Percentiles rank a stretch among this genome's conserved stretches.
phyloP scores from a whole-genome alignment of 2,888 invertebrate species.

The Brachypalpus laphriformis region DNA sequence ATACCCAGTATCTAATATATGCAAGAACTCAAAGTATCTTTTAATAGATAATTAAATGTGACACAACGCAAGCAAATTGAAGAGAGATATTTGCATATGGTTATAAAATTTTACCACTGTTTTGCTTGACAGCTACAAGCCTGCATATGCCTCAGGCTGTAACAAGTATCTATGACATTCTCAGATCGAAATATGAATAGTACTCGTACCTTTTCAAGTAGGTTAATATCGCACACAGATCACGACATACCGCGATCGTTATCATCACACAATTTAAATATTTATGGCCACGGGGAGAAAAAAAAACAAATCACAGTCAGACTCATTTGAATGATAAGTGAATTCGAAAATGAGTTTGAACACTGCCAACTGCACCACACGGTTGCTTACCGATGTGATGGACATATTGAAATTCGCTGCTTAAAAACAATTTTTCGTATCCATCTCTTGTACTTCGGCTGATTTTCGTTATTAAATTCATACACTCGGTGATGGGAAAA shows the following conservation, averaged over 20 bases:
- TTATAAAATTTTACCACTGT: not conserved
- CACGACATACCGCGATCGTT: conserved; percentile 61
- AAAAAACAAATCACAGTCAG: conserved; percentile 28
- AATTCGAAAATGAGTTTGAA: not conserved
- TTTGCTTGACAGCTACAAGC: not conserved
- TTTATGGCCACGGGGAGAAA: conserved; percentile 51
- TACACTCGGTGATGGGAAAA: not conserved
- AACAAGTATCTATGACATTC: conserved; percentile 14
- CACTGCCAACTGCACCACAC: conserved; percentile 20
- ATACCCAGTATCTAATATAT: not conserved
- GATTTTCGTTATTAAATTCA: conserved; percentile 8
- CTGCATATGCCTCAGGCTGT: not conserved
- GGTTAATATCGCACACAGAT: conserved; percentile 66
- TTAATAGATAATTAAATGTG: conserved; percentile 36
- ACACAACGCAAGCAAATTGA: conserved; percentile 18
- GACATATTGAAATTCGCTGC: conserved; percentile 7
- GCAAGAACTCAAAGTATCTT: conserved; percentile 5
- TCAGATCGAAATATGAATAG: conserved; percentile 31
- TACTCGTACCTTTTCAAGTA: conserved; percentile 27
- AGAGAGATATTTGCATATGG: not conserved
- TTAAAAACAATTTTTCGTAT: conserved; percentile 2
- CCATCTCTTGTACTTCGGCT: conserved; percentile 9
- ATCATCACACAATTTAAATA: conserved; percentile 69
- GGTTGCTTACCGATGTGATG: conserved; percentile 17
- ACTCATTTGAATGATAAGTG: conserved; percentile 45